Evolutionary conservation across 2,888 invertebrate species (phyloP), one percentile per base, ranked within the genome.

Genomic region (Heteropelma amictum): DNA sequence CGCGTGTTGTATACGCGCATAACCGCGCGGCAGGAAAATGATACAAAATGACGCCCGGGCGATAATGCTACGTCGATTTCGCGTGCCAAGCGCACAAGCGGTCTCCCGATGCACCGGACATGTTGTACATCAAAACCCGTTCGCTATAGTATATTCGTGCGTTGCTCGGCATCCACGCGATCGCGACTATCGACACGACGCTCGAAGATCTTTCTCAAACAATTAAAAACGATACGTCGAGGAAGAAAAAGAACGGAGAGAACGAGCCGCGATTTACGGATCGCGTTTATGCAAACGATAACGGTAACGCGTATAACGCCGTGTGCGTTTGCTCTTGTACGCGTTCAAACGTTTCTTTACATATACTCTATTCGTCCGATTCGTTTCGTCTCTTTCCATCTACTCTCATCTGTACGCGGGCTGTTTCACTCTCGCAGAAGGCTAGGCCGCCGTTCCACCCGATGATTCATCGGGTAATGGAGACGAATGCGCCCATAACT

Each of bases 401-500:
- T 4, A n/a, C 17, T 28, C 38, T 33, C 53, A 26, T 21, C 45
- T n/a, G n/a, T n/a, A n/a, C n/a, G n/a, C n/a, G n/a, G 56, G 79
- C 76, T 79, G 81, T 81, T 83, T 81, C 79, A 79, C 80, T 77
- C 68, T 28, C 61, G 78, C 72, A n/a, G n/a, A 78, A 74, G 82
- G 83, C 78, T 82, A 79, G 81, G 79, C 80, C n/a, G n/a, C n/a
- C 82, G 80, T 81, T 81, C 82, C 80, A 40, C 80, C 79, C 84
- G 82, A 85, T 86, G 85, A 86, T 86, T 86, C 86, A 86, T 82
- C 81, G 82, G 77, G 81, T 87, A 87, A 87, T 87, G 86, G 86
- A 87, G 86, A 87, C 86, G 85, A 86, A 87, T 87, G 86, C 81
- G 84, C 80, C 82, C 82, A 85, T 86, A 86, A 87, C 84, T 87